Percentiles rank a stretch among this genome's conserved stretches.
Conservation (phyloP, 2,888 invertebrate species). For the Plutella xylostella region DNA sequence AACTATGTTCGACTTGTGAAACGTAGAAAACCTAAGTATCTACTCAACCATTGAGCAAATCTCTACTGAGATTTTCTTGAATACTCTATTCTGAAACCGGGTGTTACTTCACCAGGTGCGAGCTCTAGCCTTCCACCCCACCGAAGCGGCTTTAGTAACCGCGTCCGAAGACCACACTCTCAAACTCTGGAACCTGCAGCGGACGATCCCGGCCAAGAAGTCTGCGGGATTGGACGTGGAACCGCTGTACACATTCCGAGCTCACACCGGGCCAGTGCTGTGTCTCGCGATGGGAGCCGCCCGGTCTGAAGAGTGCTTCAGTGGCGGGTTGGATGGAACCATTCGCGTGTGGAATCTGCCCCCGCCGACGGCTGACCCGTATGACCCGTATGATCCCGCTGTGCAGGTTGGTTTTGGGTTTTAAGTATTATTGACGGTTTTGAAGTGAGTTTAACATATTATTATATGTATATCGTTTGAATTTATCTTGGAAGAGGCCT, state of each 20-base stretch:
- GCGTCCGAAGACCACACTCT: conserved; percentile 99
- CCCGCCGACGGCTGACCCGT: conserved; percentile 95
- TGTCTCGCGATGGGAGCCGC: conserved; percentile 94
- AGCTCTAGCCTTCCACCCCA: conserved; percentile 93
- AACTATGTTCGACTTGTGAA: too few relatives aligned
- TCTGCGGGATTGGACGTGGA: conserved; percentile 97
- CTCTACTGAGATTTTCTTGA: too few relatives aligned
- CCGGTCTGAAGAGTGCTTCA: conserved; percentile 96
- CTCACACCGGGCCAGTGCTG: conserved; percentile 93
- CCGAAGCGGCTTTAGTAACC: conserved; percentile 95
- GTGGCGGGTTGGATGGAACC: conserved; percentile 93
- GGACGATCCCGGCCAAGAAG: conserved; percentile 97
- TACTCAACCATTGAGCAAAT: too few relatives aligned
- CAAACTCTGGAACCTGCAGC: conserved; percentile 99
- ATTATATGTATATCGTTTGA: too few relatives aligned
- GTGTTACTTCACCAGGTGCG: conserved; percentile 70
- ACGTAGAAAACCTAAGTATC: too few relatives aligned
- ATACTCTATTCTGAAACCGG: too few relatives aligned
- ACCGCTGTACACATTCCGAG: conserved; percentile 98
- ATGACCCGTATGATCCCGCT: conserved; percentile 94
- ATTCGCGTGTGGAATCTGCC: conserved; percentile 98
- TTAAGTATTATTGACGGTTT: too few relatives aligned
- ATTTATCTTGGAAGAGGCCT: too few relatives aligned
- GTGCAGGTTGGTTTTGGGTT: conserved; percentile 77
- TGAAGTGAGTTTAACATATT: too few relatives aligned